Base-by-base conservation (phyloP, 2,888 invertebrate species). In the Drepana falcataria region DNA sequence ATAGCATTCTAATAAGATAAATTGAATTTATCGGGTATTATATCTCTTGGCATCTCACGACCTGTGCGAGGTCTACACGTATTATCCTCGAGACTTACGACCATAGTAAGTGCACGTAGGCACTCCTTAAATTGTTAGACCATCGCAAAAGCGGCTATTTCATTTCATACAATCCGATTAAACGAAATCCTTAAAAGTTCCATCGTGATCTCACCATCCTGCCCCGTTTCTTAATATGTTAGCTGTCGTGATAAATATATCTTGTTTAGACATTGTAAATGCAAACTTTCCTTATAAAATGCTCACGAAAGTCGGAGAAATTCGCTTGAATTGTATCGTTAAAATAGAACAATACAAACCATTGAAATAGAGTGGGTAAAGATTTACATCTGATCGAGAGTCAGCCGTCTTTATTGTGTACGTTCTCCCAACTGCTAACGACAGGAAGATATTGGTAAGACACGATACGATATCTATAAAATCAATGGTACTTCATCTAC, bases 21-120 rank as follows among this genome's bases (percentile, higher is more conserved):
- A 83, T 82, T 76, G 71, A 74, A 78, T 78, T 79, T 82, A 84
- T 83, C 80, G 75, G 64, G 68, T 73, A 73, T 80, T 76, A 78
- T 71, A 83, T 83, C 81, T 77, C 58, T 68, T 63, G 57, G 70
- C 68, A 69, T 73, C 64, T 68, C 72, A 68, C 73, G 70, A 68
- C 68, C 70, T 65, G 73, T 75, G 69, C 75, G 69, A 77, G 70
- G 73, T 66, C 69, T 68, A 66, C 68, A 70, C 75, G 68, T 71
- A 77, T 74, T 76, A 75, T 73, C 52, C 66, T 68, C 73, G 63
- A 79, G 65, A 76, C 65, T 65, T 21, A 21, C 21, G 21, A 64
- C 57, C 58, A 61, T 55, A 58, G 64, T 70, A 66, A 73, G 70
- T 63, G 68, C 65, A 67, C 68, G 62, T 68, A 71, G 64, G 71